Evolutionary conservation across 2,888 invertebrate genomes (phyloP).

Genomic region (Ophraella communa): DNA sequence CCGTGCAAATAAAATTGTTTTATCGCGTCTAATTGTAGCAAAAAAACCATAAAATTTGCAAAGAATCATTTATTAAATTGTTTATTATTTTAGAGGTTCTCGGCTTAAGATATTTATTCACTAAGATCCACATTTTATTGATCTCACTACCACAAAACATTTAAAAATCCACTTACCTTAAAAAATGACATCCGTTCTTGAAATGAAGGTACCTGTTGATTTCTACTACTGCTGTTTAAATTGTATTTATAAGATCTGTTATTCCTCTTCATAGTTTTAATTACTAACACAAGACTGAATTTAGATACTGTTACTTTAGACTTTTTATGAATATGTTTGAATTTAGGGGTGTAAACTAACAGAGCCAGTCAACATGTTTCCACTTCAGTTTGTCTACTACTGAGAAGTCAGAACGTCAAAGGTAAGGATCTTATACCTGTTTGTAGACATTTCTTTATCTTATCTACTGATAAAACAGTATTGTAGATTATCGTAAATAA

Average conservation of each 20-base stretch:
- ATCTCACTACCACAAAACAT: neutral
- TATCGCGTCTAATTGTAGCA: too few relatives aligned
- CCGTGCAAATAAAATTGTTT: too few relatives aligned
- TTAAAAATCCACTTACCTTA: slow-evolving; percentile 19
- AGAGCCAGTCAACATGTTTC: slow-evolving; percentile 14
- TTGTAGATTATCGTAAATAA: slow-evolving; percentile 1
- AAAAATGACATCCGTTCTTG: slow-evolving; percentile 34
- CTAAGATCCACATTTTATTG: too few relatives aligned
- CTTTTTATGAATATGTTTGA: too few relatives aligned
- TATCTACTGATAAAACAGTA: slow-evolving; percentile 30
- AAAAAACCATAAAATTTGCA: too few relatives aligned
- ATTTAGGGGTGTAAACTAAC: too few relatives aligned
- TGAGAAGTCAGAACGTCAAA: slow-evolving; percentile 3
- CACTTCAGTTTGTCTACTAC: slow-evolving; percentile 23
- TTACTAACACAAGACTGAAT: neutral
- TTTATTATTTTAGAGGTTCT: too few relatives aligned
- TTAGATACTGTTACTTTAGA: too few relatives aligned
- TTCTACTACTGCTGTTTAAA: slow-evolving; percentile 1
- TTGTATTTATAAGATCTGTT: neutral
- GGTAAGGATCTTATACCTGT: slow-evolving; percentile 25
- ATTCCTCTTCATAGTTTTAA: neutral
- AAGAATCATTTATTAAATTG: too few relatives aligned
- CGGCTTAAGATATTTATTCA: too few relatives aligned
- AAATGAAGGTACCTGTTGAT: slow-evolving; percentile 20
- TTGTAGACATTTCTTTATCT: slow-evolving; percentile 29